phyloP scores from a whole-genome alignment of 1,140 invertebrate species.

The Adelges cooleyi region DNA sequence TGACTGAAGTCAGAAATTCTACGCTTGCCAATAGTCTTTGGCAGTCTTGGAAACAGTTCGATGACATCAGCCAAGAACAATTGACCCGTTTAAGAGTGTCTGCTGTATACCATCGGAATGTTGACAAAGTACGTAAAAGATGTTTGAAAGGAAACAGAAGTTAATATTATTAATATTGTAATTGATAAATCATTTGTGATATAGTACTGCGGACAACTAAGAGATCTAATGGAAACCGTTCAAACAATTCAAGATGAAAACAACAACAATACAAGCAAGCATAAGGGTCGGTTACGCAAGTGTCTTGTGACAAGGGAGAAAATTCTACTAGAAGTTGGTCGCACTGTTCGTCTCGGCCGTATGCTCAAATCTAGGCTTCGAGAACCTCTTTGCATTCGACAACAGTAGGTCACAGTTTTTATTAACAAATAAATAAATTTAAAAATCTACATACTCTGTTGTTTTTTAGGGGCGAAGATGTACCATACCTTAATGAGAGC shows the following conservation, averaged over 20 bases:
- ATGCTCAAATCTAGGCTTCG: slow-evolving; percentile 54
- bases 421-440: no score
- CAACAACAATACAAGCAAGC: slow-evolving; percentile 34
- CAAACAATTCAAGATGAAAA: slow-evolving; percentile 37
- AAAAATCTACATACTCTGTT: no score
- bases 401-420: slow-evolving; percentile 34
- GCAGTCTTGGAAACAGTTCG: slow-evolving; percentile 55
- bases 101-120: slow-evolving; percentile 61
- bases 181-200: slow-evolving; percentile 26
- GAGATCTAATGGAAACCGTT: slow-evolving; percentile 45
- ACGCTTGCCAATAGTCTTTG: slow-evolving; percentile 45
- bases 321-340: slow-evolving; percentile 57
- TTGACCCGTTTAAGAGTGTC: slow-evolving; percentile 62
- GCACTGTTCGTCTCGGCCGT: slow-evolving; percentile 57
- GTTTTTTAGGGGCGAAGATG: slow-evolving; percentile 23
- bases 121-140: slow-evolving; percentile 49
- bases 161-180: slow-evolving; percentile 16
- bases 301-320: slow-evolving; percentile 49
- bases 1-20: slow-evolving; percentile 48
- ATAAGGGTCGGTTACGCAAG: slow-evolving; percentile 30
- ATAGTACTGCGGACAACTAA: slow-evolving; percentile 47
- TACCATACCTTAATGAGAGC: slow-evolving; percentile 41
- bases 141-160: background rate
- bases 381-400: slow-evolving; percentile 45
- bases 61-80: slow-evolving; percentile 60